Evolutionary conservation across 1,140 invertebrate species (phyloP).

Genomic region (Kradibia gibbosae): DNA sequence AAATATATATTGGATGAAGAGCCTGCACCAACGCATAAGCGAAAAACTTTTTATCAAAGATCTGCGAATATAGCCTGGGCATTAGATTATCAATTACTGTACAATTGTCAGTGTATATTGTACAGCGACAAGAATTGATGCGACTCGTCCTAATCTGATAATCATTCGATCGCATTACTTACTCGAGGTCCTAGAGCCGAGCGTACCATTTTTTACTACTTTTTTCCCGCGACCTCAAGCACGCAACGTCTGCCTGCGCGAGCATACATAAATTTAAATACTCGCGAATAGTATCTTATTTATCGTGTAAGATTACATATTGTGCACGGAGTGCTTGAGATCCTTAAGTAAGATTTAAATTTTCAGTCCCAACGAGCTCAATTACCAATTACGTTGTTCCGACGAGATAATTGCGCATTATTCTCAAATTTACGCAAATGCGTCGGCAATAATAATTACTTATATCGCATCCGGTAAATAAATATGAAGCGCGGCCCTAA

Average conservation of each 20-base stretch:
- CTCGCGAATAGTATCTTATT: neutral
- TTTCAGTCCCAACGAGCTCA: neutral
- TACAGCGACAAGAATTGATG: neutral
- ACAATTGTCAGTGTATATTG: neutral
- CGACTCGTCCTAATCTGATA: neutral
- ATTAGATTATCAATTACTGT: neutral
- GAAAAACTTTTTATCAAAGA: neutral
- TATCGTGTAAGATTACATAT: neutral
- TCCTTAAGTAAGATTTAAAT: neutral
- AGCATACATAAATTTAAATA: neutral
- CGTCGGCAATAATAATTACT: no score
- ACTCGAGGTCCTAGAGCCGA: neutral
- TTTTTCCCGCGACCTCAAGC: neutral
- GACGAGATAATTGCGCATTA: no score
- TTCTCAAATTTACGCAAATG: no score
- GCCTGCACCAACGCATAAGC: neutral
- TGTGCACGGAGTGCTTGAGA: neutral
- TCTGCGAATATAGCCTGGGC: neutral
- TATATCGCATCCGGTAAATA: no score
- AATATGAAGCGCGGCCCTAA: no score
- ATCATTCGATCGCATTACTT: slow-evolving; percentile 5
- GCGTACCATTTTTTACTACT: neutral
- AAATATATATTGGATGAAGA: no score
- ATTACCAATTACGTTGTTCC: neutral
- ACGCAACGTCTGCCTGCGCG: neutral